Percentiles rank a stretch among this genome's conserved stretches.
These are phyloP conservation scores for Aphaenogaster rudis DNA, from an alignment of 1,140 invertebrate genomes.

Conservation along the genomic window DNA sequence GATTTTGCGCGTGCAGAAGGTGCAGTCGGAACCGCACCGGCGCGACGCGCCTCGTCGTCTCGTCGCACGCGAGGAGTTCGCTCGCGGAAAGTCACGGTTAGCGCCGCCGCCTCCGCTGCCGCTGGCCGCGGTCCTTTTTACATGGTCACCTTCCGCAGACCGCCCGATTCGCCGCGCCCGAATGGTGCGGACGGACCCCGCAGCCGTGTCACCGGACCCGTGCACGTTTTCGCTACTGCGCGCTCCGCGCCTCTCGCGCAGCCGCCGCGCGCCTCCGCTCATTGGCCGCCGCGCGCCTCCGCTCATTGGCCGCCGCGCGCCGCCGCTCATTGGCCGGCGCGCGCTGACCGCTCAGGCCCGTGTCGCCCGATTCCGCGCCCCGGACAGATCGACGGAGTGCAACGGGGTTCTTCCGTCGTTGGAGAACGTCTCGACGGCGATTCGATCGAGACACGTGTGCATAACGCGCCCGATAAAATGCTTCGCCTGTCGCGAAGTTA, in stretches of 20 bases:
- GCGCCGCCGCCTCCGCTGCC: neutral
- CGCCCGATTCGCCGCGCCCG: constrained; percentile 50
- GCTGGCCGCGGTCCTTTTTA: constrained; percentile 19
- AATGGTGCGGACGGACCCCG: constrained; percentile 49
- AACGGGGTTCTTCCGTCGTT: too few relatives aligned
- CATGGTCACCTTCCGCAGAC: constrained; percentile 42
- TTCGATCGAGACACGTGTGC: neutral
- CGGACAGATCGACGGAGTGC: too few relatives aligned
- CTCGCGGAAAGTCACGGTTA: neutral
- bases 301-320: neutral
- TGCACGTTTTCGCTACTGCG: constrained; percentile 70
- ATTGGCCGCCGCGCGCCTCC: too few relatives aligned
- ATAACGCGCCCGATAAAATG: neutral
- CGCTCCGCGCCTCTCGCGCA: constrained; percentile 48
- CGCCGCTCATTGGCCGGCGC: neutral
- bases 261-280: neutral
- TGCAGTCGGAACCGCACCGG: constrained; percentile 6
- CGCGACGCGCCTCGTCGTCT: neutral
- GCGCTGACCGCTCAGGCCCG: constrained; percentile 20
- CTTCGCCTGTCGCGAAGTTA: neutral
- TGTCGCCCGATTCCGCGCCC: neutral
- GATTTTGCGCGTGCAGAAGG: constrained; percentile 32
- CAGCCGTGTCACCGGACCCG: constrained; percentile 36
- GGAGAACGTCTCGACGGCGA: neutral
- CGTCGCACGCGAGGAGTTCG: neutral